phyloP scores from a whole-genome alignment of 2,888 invertebrate genomes.

The Hydrotaea diabolus region DNA sequence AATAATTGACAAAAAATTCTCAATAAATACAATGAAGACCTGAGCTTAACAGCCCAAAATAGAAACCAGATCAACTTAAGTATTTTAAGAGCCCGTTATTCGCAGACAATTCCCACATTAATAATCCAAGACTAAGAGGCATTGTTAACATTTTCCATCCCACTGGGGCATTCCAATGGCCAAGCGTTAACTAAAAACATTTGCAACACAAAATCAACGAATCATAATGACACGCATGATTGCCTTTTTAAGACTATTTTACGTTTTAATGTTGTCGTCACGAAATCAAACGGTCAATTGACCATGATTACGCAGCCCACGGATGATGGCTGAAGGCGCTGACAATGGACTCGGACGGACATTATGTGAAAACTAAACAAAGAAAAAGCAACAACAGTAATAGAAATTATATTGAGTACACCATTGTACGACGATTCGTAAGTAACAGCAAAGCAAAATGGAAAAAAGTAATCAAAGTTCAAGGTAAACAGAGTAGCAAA shows the following conservation, averaged over 20 bases:
- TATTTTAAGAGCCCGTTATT: too few species aligned
- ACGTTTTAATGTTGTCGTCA: not conserved
- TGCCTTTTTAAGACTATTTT: not conserved
- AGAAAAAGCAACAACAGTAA: not conserved
- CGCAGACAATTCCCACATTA: too few species aligned
- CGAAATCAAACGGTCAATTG: constrained; percentile 10
- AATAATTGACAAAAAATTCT: too few species aligned
- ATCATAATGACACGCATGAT: constrained; percentile 7
- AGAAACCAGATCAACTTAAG: too few species aligned
- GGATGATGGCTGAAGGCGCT: not conserved
- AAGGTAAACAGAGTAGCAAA: not conserved
- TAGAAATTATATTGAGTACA: not conserved
- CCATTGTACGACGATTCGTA: not conserved
- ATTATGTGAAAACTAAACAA: not conserved
- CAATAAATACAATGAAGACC: too few species aligned
- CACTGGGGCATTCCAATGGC: too few species aligned
- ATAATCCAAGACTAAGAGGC: too few species aligned
- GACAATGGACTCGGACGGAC: not conserved
- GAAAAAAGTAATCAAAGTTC: constrained; percentile 1
- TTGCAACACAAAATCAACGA: not conserved
- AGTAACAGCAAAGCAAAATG: not conserved
- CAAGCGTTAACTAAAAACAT: not conserved
- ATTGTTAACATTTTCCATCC: too few species aligned
- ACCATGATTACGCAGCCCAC: not conserved
- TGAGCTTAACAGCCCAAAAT: too few species aligned